Percentiles rank a stretch among this genome's conserved stretches.
phyloP scores from a whole-genome alignment of 2,797 vertebrate genomes.

The Phyllotis vaccarum region DNA sequence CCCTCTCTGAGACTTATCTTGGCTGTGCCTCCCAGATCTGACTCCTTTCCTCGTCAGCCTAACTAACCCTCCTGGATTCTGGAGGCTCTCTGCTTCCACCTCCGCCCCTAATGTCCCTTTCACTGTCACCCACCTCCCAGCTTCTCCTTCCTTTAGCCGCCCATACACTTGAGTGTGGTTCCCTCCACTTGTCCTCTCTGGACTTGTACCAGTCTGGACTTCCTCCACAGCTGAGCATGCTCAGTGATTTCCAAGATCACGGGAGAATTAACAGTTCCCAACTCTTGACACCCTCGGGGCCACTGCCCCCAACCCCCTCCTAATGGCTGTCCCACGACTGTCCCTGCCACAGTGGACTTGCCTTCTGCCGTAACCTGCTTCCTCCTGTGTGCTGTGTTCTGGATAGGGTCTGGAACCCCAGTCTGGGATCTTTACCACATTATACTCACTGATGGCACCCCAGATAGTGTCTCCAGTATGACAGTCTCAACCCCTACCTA shows the following conservation, averaged over 20 bases:
- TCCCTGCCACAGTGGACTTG: background rate
- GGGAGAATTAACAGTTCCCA: background rate
- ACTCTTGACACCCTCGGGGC: background rate
- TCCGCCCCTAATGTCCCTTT: background rate
- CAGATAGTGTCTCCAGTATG: background rate
- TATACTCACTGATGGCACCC: background rate
- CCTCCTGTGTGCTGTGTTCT: background rate
- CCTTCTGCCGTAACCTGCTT: background rate
- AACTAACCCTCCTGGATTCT: background rate
- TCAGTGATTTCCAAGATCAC: background rate
- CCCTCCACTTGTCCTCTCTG: background rate
- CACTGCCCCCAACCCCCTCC: background rate
- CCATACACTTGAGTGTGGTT: accelerated
- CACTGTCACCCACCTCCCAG: background rate
- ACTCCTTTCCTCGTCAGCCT: background rate
- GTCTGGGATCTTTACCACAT: background rate
- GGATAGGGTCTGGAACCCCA: background rate
- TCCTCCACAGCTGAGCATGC: background rate
- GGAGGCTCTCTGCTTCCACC: accelerated
- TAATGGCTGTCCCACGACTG: background rate
- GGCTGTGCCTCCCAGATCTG: accelerated
- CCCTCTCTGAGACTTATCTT: background rate
- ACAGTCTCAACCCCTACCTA: background rate
- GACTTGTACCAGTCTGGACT: background rate
- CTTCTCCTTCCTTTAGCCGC: background rate